phyloP scores from a whole-genome alignment of 2,113 vertebrate species.

The Eptatretus burgeri region DNA sequence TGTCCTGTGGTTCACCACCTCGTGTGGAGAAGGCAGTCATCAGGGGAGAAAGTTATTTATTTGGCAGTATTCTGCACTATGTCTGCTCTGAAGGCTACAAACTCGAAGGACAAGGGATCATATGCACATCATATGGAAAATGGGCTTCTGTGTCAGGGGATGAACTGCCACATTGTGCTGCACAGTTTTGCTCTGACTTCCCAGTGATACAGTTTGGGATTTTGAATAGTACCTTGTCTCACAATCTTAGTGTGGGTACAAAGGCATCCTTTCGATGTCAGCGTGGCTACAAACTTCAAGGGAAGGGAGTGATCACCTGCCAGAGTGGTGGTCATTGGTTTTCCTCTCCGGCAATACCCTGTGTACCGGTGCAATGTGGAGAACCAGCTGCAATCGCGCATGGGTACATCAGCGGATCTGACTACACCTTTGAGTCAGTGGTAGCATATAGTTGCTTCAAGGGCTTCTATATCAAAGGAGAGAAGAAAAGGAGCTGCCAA shows the following conservation, averaged over 20 bases:
- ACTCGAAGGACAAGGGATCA: constrained; percentile 45
- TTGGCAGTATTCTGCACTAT: constrained; percentile 56
- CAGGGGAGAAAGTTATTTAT: constrained; percentile 50
- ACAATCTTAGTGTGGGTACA: constrained; percentile 42
- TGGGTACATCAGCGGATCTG: constrained; percentile 48
- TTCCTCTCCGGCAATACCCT: constrained; percentile 50
- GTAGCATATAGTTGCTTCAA: constrained; percentile 74
- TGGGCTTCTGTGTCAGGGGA: constrained; percentile 48
- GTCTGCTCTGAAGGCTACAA: constrained; percentile 70
- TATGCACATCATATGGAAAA: constrained; percentile 49
- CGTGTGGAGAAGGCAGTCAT: constrained; percentile 51
- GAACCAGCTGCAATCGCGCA: constrained; percentile 34
- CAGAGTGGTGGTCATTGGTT: constrained; percentile 51
- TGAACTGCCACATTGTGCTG: constrained; percentile 39
- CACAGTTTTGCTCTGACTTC: constrained; percentile 67
- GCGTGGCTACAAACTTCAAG: constrained; percentile 70
- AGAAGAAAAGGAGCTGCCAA: constrained; percentile 65
- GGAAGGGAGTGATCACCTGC: constrained; percentile 45
- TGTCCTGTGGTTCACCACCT: constrained; percentile 67
- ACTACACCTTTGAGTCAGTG: constrained; percentile 72
- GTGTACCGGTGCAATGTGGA: constrained; percentile 58
- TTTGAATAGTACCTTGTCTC: constrained; percentile 49
- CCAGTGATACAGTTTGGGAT: constrained; percentile 38
- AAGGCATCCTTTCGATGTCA: constrained; percentile 67
- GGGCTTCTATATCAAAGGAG: constrained; percentile 62